Percentiles rank a stretch among this genome's conserved stretches.
phyloP scores from a whole-genome alignment of 2,797 vertebrate species.

The Vespertilio murinus region DNA sequence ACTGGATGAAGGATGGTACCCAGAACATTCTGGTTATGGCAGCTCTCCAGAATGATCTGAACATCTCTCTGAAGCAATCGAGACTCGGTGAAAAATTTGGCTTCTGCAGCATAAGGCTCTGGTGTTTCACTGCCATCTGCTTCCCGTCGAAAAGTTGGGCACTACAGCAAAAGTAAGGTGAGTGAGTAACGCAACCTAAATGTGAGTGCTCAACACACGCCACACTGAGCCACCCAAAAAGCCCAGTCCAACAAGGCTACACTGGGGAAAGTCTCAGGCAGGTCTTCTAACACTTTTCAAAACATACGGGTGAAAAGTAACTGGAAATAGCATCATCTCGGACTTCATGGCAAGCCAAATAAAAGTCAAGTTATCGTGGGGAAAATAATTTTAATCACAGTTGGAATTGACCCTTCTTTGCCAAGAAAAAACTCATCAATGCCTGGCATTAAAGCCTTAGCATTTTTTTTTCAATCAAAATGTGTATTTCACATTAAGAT shows the following conservation, averaged over 20 bases:
- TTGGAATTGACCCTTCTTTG: not conserved
- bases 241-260: not conserved
- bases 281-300: conserved; percentile 24
- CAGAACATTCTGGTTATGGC: conserved; percentile 96
- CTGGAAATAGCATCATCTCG: not conserved
- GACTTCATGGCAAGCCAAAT: conserved; percentile 11
- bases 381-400: conserved; percentile 15
- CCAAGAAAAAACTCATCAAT: not conserved
- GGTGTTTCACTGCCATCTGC: conserved; percentile 91
- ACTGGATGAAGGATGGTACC: conserved; percentile 97
- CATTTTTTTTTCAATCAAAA: not conserved
- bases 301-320: not conserved
- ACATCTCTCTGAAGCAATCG: conserved; percentile 96
- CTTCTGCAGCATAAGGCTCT: conserved; percentile 95
- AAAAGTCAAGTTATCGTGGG: not conserved
- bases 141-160: conserved; percentile 95
- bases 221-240: not conserved
- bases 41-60: conserved; percentile 97
- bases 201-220: not conserved
- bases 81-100: conserved; percentile 98
- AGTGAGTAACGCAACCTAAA: not conserved
- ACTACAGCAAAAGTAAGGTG: conserved; percentile 82
- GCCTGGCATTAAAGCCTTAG: not conserved
- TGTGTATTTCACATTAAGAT: not conserved
- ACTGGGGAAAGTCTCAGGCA: not conserved